Evolutionary conservation across 2,888 invertebrate genomes (phyloP), one percentile per base, ranked within the genome.

Genomic region (Trichogramma dendrolimi): DNA sequence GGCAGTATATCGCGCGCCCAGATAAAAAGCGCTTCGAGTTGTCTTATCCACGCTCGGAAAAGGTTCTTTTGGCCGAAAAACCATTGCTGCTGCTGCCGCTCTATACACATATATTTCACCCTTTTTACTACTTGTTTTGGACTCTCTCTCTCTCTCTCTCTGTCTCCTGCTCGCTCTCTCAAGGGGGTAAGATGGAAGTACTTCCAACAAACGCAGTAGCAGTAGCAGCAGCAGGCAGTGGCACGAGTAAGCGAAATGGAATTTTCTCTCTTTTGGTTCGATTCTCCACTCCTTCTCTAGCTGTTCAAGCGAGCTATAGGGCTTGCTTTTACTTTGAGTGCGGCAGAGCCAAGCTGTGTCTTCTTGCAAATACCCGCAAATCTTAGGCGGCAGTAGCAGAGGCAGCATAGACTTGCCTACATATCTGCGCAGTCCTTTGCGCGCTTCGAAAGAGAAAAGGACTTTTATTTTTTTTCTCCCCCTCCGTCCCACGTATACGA

Each of bases 131-230:
- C 58, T 63, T 54, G 54, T 47, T 57, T 59, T 56, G 49, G 52
- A 60, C 57, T 60, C 58, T 41, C 59, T 50, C 57, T 56, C 55
- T 55, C 61, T 61, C 59, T 65, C 54, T 61, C 11, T 40, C 47
- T 54, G 54, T 47, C 56, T 59, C 54, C 47, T 49, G 60, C 57
- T 60, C 58, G 43, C 59, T 50, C 57, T 56, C 8, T 4, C 8
- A 27, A 44, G 58, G 7, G 57, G 42, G 54, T 41, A 54, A 55
- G 58, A 40, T 8, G 56, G 48, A 47, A 55, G 57, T 60, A 60
- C 62, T 64, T 58, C 60, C 56, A 58, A 55, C 38, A 27, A 38
- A 5, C 46, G 27, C 39, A 27, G 27, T 27, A 27, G 27, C 27
- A 27, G 48, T 14, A 46, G 40, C 41, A 57, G 14, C 5, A 55